A percentile compares a stretch with the other conserved stretches of the same genome.
These are phyloP conservation scores for Nebria brevicollis DNA, from an alignment of 2,888 invertebrate genomes.

Conservation along the genomic window DNA sequence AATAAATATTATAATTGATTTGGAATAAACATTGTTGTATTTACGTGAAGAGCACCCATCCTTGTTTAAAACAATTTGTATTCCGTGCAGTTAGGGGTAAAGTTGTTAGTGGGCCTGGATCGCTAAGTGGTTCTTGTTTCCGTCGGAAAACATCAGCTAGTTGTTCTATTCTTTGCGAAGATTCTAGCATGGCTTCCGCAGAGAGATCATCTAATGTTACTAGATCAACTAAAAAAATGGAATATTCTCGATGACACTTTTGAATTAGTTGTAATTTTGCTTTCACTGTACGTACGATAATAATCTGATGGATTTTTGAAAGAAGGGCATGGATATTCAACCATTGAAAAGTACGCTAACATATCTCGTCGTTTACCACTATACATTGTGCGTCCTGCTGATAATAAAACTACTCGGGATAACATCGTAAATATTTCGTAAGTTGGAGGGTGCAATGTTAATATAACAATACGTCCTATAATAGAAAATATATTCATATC, in stretches of 20 bases:
- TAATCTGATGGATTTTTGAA: constrained; percentile 98
- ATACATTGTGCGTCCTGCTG: constrained; percentile 91
- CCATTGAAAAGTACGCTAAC: constrained; percentile 87
- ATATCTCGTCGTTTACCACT: constrained; percentile 89
- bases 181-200: constrained; percentile 94
- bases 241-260: background rate
- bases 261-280: background rate
- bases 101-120: constrained; percentile 83
- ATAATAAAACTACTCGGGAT: constrained; percentile 84
- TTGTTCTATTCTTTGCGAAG: constrained; percentile 91
- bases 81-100: constrained; percentile 73
- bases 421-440: constrained; percentile 96
- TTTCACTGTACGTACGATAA: constrained; percentile 75
- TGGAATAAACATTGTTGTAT: constrained; percentile 50
- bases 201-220: constrained; percentile 94
- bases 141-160: constrained; percentile 83
- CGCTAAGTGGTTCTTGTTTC: constrained; percentile 71
- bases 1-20: background rate
- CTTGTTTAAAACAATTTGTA: constrained; percentile 76
- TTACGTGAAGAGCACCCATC: constrained; percentile 75
- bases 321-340: constrained; percentile 94
- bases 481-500: constrained; percentile 1
- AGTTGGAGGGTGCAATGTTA: constrained; percentile 93
- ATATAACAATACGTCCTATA: constrained; percentile 81
- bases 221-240: constrained; percentile 79